Evolutionary conservation across 1,140 invertebrate species (phyloP), one percentile per base, ranked within the genome.

Genomic region (Hypsibius dujardini): DNA sequence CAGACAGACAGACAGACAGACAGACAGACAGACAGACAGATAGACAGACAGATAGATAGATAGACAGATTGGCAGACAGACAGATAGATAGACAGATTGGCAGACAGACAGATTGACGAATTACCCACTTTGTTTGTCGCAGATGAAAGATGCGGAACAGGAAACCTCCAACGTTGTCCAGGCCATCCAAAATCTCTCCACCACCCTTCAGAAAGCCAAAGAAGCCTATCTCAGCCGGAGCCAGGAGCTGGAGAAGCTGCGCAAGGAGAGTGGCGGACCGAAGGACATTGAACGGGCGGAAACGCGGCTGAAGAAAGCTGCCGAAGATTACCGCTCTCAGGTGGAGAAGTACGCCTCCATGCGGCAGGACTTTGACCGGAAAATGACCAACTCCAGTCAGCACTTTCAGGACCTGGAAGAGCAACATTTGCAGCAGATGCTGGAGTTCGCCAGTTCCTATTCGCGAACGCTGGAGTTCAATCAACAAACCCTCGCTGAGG

Each of bases 401-500:
- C 88, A 90, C 78, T 96, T 95, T 79, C 92, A 96, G 85, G 88
- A 90, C 79, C 85, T 95, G 45, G 92, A 95, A 80, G 89, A 92
- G 77, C 84, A 86, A 70, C 91, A 95, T 81, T 81, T 95, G 74
- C 88, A 86, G 75, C 90, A 94, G 78, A 95, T 96, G 90, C 93
- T 94, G 78, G 89, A 94, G 74, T 95, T 95, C 83, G 83, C 95
- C 67, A 89, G 88, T 76, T 86, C 85, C 40, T 96, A 94, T 81
- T 85, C 88, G 70, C 87, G 91, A 77, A 85, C 92, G 71, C 84
- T 92, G 72, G 88, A 92, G 78, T 87, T 86, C 76, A 90, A 92
- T 79, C 90, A 93, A 81, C 87, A 89, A 74, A 84, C 90, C 76
- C 87, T 92, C 78, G 90, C 90, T 60, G 85, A 87, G 78, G 85